Base-by-base conservation (phyloP, 2,888 invertebrate species). In the Gryllus longicercus region DNA sequence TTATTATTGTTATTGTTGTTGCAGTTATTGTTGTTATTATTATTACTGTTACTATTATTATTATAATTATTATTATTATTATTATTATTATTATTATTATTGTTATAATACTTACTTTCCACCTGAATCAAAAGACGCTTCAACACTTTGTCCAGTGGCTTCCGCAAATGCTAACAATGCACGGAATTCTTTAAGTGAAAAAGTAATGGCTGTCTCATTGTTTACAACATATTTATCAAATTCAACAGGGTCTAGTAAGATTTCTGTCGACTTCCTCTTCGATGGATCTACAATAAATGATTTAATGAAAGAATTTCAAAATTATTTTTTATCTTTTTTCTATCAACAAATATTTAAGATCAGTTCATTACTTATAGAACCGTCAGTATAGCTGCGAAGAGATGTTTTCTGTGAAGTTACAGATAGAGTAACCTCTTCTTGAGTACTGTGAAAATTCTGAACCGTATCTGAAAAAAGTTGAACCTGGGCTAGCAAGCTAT, bases 131-230 rank as follows among this genome's bases (percentile, higher is more conserved):
- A 96, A 96, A 85, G 92, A 91, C 75, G 95, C 85, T 77, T 90
- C 89, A 8, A 96, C 84, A 79, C 93, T 92, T 79, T 94, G 88
- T 84, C 90, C 91, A 12, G 93, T 88, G 2, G 91, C 89, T 87
- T 96, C 97, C 1, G 95, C 93, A 88, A 96, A 96, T 49, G 90
- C 88, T 38, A 96, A 87, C 21, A 96, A 90, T 1, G 96, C 95
- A 85, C 93, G 89, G 80, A 97, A 91, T 85, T 96, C 96, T 86
- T 94, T 95, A 79, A 96, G 87, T 82, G 95, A 94, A 87, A 96
- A 96, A 83, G 96, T 96, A 51, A 97, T 91, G 38, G 91, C 90
- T 0, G 93, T 91, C 84, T 93, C 93, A 79, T 89, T 86, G 1
- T 88, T 89, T 84, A 95, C 90, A 81, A 86, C 87, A 85, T 92